Evolutionary conservation across 2,888 invertebrate species (phyloP).

Genomic region (Tricholauxania praeusta): DNA sequence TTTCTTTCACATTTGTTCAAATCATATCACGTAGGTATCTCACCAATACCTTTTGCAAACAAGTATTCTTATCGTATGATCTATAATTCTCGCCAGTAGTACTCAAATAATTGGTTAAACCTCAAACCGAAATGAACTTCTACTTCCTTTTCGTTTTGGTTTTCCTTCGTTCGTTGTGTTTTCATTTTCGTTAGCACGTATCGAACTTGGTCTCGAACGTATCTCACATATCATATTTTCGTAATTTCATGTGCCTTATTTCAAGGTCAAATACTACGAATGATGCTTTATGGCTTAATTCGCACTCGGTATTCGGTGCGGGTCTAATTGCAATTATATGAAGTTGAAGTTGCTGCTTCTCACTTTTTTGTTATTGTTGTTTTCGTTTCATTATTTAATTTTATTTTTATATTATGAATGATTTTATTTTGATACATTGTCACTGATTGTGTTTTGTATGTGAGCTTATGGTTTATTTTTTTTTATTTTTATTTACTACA

Average conservation of each 20-base stretch:
- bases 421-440: constrained; percentile 10
- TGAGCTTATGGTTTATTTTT: constrained; percentile 8
- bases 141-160: too few species aligned
- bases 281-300: constrained; percentile 25
- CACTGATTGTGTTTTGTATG: constrained; percentile 1
- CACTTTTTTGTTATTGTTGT: constrained; percentile 14
- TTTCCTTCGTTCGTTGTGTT: too few species aligned
- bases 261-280: constrained; percentile 22
- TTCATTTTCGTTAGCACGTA: not conserved
- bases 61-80: too few species aligned
- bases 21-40: too few species aligned
- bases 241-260: constrained; percentile 1
- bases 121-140: too few species aligned
- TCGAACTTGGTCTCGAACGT: constrained; percentile 3
- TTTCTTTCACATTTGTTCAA: too few species aligned
- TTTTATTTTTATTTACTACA: not conserved
- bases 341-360: constrained; percentile 13
- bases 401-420: not conserved
- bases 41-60: too few species aligned
- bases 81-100: too few species aligned
- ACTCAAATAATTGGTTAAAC: too few species aligned
- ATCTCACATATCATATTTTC: not conserved
- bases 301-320: constrained; percentile 11
- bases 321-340: constrained; percentile 16
- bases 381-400: not conserved